Base-by-base conservation (phyloP, 2,797 vertebrate genomes). In the Vultur gryphus region DNA sequence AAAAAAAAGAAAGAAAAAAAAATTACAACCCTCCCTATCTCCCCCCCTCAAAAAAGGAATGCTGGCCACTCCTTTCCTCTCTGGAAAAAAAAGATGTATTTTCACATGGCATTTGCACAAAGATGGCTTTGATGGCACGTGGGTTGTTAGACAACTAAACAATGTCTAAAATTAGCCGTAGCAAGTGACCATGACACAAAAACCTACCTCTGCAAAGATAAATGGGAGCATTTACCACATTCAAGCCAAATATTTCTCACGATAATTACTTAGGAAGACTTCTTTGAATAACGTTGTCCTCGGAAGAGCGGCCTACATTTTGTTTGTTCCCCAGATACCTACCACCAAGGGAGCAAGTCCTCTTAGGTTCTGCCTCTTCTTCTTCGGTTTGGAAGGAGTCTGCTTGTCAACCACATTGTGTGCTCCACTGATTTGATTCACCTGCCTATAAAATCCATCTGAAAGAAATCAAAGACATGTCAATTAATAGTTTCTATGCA, bases 401-500 rank as follows among this genome's bases (percentile, higher is more conserved):
- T 98, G 98, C 55, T 98, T 98, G 89, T 99, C 99, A 20, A 95
- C 94, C 78, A 99, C 98, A 49, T 99, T 99, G 97, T 99, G 99
- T 88, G 99, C 99, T 2, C 99, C 99, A 44, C 98, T 98, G 93
- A 99, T 99, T 97, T 99, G 99, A 88, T 99, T 99, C 84, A 99
- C 98, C 76, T 99, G 99, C 86, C 98, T 99, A 96, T 99, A 99
- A 98, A 98, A 99, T 44, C 99, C 99, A 97, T 99, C 99, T 99
- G 97, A 95, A 98, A 97, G 72, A 97, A 59, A 89, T 62, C 39
- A 89, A 70, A 96, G n/a, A 69, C 62, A 73, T 79, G 6, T 67
- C 35, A 51, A 10, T 87, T 78, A 90, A 18, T 8, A 90, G n/a
- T 28, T 87, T 52, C 54, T 31, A 16, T 5, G 20, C 11, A 65